Conservation (phyloP, 2,797 vertebrate species). For the Sparus aurata region DNA sequence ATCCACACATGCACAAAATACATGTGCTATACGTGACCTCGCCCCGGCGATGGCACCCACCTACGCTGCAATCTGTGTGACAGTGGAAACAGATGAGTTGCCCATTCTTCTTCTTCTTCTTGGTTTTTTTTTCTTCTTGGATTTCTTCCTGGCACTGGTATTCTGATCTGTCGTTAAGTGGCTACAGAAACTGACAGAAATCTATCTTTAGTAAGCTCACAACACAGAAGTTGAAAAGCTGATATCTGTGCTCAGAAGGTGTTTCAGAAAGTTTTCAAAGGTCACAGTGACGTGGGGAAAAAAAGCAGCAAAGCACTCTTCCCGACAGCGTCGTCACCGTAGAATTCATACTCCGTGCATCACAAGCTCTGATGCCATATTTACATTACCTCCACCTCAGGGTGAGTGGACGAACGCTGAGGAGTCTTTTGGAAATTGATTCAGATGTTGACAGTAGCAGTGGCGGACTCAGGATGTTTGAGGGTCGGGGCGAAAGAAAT, state of each 20-base stretch:
- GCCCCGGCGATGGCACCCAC: slow-evolving; percentile 65
- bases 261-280: not conserved
- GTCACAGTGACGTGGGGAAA: not conserved
- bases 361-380: not conserved
- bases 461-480: no score
- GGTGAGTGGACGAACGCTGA: not conserved
- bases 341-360: not conserved
- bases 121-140: slow-evolving; percentile 31
- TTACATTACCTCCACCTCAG: not conserved
- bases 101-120: slow-evolving; percentile 50
- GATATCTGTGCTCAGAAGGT: not conserved
- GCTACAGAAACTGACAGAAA: slow-evolving; percentile 37
- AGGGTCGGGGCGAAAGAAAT: not conserved
- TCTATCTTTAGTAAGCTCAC: slow-evolving; percentile 8
- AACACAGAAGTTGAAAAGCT: slow-evolving; percentile 7
- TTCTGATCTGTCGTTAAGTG: slow-evolving; percentile 21
- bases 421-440: not conserved
- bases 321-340: not conserved
- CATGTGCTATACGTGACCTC: slow-evolving; percentile 60
- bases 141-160: slow-evolving; percentile 34
- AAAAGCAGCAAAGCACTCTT: not conserved
- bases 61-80: slow-evolving; percentile 77
- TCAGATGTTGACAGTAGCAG: not conserved
- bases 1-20: slow-evolving; percentile 53
- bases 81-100: slow-evolving; percentile 52